Conservation (phyloP, 1,140 invertebrate species). For the Caenorhabditis brenneri region DNA sequence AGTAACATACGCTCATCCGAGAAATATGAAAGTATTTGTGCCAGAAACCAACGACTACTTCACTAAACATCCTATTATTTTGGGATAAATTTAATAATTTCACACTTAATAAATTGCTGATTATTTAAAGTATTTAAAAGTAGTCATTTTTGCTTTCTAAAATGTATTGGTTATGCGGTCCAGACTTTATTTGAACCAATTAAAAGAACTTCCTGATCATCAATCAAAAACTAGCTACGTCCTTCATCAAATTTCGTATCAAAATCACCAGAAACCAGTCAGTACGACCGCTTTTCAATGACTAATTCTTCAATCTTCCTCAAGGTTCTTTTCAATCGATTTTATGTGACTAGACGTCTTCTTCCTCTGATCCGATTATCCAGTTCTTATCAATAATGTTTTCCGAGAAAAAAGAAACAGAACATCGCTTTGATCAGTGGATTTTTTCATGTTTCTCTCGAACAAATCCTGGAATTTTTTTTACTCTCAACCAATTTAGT, state of each 20-base stretch:
- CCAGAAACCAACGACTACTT: slow-evolving; percentile 55
- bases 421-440: not conserved
- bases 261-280: slow-evolving; percentile 15
- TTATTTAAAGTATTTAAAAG: not conserved
- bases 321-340: slow-evolving; percentile 22
- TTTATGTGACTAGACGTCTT: not conserved
- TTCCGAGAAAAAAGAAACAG: not conserved
- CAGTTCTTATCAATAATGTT: not conserved
- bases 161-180: not conserved
- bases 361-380: not conserved
- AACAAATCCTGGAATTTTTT: not conserved
- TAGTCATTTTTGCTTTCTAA: too few species aligned
- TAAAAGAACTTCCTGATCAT: not conserved
- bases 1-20: not conserved
- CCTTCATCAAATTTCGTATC: slow-evolving; percentile 14
- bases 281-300: slow-evolving; percentile 19
- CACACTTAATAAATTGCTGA: too few species aligned
- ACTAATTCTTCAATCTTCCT: not conserved
- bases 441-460: not conserved
- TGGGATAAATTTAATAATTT: slow-evolving; percentile 47
- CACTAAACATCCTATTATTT: slow-evolving; percentile 50
- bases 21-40: slow-evolving; percentile 44
- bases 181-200: slow-evolving; percentile 12
- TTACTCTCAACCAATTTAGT: too few species aligned
- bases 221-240: slow-evolving; percentile 11